Conservation (phyloP, 2,888 invertebrate genomes). For the Nomada fucata region DNA sequence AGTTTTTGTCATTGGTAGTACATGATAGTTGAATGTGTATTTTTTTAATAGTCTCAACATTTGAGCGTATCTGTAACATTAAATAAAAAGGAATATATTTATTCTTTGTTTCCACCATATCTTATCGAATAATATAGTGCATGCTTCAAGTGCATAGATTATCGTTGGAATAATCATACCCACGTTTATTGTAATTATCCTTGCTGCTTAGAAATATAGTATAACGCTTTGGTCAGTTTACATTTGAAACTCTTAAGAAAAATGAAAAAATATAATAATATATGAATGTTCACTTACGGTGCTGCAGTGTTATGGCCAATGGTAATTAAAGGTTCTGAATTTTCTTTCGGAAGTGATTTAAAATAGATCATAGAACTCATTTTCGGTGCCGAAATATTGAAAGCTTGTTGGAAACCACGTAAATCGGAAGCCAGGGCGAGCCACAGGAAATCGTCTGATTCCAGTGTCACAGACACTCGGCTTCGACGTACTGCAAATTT, state of each 20-base stretch:
- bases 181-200: constrained; percentile 42
- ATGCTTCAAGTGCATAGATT: not conserved
- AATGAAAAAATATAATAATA: not conserved
- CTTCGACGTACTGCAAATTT: constrained; percentile 88
- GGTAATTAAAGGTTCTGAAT: constrained; percentile 85
- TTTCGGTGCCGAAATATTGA: constrained; percentile 80
- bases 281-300: constrained; percentile 84
- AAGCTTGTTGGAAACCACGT: constrained; percentile 86
- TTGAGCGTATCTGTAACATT: constrained; percentile 87
- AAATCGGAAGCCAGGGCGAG: constrained; percentile 92
- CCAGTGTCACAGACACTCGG: constrained; percentile 87
- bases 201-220: constrained; percentile 43
- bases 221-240: constrained; percentile 8
- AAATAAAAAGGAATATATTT: constrained; percentile 16
- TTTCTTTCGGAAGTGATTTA: constrained; percentile 74
- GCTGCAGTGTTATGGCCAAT: constrained; percentile 93
- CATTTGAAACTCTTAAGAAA: not conserved
- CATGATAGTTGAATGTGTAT: constrained; percentile 92
- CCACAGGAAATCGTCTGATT: constrained; percentile 89
- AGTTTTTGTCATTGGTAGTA: constrained; percentile 85
- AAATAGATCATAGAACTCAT: constrained; percentile 79
- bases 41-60: constrained; percentile 94
- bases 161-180: constrained; percentile 29
- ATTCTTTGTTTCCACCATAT: not conserved
- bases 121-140: not conserved